Base-by-base conservation (phyloP, 92 coral and sea anemone species). In the Pocillopora grandis region DNA sequence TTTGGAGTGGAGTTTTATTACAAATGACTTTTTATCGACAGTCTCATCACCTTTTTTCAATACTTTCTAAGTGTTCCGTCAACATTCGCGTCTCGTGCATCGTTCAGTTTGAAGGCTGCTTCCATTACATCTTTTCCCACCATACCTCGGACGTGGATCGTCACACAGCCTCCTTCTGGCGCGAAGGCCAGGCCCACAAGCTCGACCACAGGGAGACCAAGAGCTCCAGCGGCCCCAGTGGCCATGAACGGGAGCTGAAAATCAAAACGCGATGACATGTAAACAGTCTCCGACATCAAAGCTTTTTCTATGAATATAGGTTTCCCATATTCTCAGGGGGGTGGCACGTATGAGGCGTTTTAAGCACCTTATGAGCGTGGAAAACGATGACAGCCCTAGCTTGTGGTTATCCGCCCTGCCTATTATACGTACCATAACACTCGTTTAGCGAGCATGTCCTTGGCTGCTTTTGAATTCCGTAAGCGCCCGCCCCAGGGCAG, bases 401-500 rank as follows among this genome's bases (percentile, higher is more conserved):
- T 1, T 58, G 4, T 31, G 31, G 31, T 27, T 27, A 27, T 27
- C 31, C 1, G 31, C 31, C 37, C 1, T 13, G 0, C 13, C 3
- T 55, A 70, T 35, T 21, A 42, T 20, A 33, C 75, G 2, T 73
- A 94, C 98, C 90, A 49, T 92, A 84, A 56, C 98, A 94, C 72
- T 94, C 98, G 61, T 89, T 91, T 33, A 77, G 76, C 10, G 74
- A 82, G 52, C 98, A 94, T 2, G 63, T 75, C 17, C 20, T n/a
- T 27, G 61, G 57, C 69, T 94, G 80, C 35, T 74, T 63, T 80
- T 92, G 88, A 36, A 94, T 85, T 23, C 98, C 95, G 36, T 83
- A 78, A 10, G 33, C 58, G 59, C 88, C 92, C 7, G 85, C 92
- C 23, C 89, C 91, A 55, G 92, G 89, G 62, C 97, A 93, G 14